phyloP scores from a whole-genome alignment of 2,113 vertebrate species.

The Onychostoma macrolepis region DNA sequence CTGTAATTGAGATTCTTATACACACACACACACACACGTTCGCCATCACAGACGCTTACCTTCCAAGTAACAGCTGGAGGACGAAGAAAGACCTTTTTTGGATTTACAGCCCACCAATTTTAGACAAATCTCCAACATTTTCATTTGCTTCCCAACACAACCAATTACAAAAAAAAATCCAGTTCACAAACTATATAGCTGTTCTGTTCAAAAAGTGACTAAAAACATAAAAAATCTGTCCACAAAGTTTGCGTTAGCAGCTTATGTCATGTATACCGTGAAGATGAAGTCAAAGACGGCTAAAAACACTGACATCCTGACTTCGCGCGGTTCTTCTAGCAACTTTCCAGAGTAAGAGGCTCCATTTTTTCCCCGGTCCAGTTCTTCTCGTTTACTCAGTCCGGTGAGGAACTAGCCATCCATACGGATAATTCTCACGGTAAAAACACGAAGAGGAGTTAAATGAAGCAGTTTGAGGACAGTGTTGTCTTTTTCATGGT shows the following conservation, averaged over 20 bases:
- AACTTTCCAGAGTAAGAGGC: conserved; percentile 67
- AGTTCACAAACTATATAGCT: neutral
- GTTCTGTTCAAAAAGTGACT: conserved; percentile 27
- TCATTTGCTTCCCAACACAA: conserved; percentile 83
- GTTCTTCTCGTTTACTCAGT: conserved; percentile 50
- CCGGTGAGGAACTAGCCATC: neutral
- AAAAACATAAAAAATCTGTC: neutral
- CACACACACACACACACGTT: conserved; percentile 21
- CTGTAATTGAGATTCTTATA: conserved; percentile 18
- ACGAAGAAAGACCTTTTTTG: conserved; percentile 95
- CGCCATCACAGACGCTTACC: conserved; percentile 77
- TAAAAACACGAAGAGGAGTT: neutral
- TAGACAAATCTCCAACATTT: conserved; percentile 99
- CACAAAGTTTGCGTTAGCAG: neutral
- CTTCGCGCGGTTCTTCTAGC: conserved; percentile 53
- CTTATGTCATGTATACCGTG: neutral
- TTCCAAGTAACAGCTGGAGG: conserved; percentile 97
- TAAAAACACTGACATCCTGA: conserved; percentile 6
- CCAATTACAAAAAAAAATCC: conserved; percentile 59
- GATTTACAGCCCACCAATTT: conserved; percentile 99
- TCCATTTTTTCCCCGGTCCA: conserved; percentile 69
- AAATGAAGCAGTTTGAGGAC: conserved; percentile 27
- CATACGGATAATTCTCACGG: neutral
- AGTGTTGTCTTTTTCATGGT: conserved; percentile 60
- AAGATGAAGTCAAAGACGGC: neutral